Percentiles rank a stretch among this genome's conserved stretches.
These are phyloP conservation scores for Megaleporinus macrocephalus DNA, from an alignment of 2,113 vertebrate species.

Conservation along the genomic window DNA sequence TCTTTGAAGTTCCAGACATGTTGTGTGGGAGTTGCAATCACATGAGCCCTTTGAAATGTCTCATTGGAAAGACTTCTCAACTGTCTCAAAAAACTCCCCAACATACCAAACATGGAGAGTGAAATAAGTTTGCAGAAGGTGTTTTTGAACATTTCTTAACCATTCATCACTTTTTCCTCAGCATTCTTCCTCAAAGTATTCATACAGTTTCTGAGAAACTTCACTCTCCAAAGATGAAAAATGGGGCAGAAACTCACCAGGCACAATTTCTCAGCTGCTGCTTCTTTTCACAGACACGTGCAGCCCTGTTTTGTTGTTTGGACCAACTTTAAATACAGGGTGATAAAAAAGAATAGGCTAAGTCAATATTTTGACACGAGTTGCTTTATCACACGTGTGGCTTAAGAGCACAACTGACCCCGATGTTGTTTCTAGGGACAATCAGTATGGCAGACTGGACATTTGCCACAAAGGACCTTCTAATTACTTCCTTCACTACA, in stretches of 20 bases:
- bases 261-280: neutral
- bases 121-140: neutral
- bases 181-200: neutral
- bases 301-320: neutral
- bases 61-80: neutral
- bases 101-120: neutral
- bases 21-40: neutral
- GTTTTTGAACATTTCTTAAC: neutral
- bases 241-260: neutral
- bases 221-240: neutral
- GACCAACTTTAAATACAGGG: neutral
- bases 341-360: neutral
- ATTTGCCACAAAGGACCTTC: neutral
- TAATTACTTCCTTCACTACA: neutral
- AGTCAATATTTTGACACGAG: neutral
- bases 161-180: neutral
- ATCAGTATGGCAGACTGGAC: neutral
- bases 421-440: neutral
- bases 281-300: neutral
- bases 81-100: conserved; percentile 1
- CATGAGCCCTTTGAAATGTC: conserved; percentile 22
- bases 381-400: neutral
- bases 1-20: neutral
- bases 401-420: neutral
- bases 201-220: neutral